Percentiles rank a stretch among this genome's conserved stretches.
These are phyloP conservation scores for Lynx canadensis DNA, from an alignment of 2,113 vertebrate species.

Conservation along the genomic window DNA sequence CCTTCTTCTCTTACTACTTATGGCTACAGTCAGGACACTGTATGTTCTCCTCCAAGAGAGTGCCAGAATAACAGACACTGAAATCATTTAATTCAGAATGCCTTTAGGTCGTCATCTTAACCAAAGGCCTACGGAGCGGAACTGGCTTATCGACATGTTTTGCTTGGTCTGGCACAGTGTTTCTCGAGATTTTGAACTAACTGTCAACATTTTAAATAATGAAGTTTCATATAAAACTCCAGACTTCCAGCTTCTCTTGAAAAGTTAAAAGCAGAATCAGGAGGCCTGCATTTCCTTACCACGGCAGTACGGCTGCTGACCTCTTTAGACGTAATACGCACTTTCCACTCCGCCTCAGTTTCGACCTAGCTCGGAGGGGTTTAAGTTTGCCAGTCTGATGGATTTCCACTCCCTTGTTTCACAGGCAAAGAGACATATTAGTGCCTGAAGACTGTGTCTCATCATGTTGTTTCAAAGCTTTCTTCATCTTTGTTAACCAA, in stretches of 20 bases:
- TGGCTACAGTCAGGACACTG: background rate
- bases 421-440: background rate
- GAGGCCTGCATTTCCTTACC: background rate
- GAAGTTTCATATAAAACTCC: background rate
- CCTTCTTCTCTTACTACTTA: background rate
- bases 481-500: background rate
- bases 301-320: background rate
- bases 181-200: conserved; percentile 21
- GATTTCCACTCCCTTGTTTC: background rate
- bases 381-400: background rate
- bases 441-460: background rate
- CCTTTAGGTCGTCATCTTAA: background rate
- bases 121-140: background rate
- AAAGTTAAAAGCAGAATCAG: background rate
- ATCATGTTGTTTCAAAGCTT: background rate
- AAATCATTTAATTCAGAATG: background rate
- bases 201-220: conserved; percentile 29
- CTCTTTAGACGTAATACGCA: too few species aligned
- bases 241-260: background rate
- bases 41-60: background rate
- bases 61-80: background rate
- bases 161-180: background rate
- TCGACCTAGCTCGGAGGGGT: background rate
- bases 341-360: background rate
- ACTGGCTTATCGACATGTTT: background rate